Conservation (phyloP, 1,140 invertebrate genomes). For the Melanaphis sacchari region DNA sequence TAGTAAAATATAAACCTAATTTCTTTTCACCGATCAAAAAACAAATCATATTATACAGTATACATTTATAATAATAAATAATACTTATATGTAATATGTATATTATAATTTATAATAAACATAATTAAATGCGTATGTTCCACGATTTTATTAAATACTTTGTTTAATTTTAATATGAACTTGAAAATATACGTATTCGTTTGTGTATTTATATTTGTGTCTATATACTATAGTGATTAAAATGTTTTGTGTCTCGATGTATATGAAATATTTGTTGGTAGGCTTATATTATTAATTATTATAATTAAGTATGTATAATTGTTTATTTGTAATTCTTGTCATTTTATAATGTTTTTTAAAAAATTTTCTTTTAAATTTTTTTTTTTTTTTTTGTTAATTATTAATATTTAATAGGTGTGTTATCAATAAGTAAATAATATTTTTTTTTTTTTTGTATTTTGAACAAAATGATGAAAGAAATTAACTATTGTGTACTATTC, state of each 20-base stretch:
- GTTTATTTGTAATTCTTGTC: slow-evolving; percentile 36
- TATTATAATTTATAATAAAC: background rate
- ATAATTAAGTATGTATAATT: slow-evolving; percentile 25
- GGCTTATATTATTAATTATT: slow-evolving; percentile 21
- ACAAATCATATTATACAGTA: background rate
- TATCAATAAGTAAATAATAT: slow-evolving; percentile 28
- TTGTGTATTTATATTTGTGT: slow-evolving; percentile 22
- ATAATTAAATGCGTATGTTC: background rate
- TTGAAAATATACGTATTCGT: slow-evolving; percentile 25
- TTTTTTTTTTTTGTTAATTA: slow-evolving; percentile 11
- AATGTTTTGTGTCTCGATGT: slow-evolving; percentile 4
- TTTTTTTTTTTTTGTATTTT: slow-evolving; percentile 42
- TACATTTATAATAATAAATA: background rate
- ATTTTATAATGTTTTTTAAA: slow-evolving; percentile 38
- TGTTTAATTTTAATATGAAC: slow-evolving; percentile 6
- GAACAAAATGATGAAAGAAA: slow-evolving; percentile 21
- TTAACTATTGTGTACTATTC: slow-evolving; percentile 20
- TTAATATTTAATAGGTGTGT: slow-evolving; percentile 42
- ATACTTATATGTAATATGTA: no score
- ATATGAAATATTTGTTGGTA: slow-evolving; percentile 42
- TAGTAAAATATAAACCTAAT: background rate
- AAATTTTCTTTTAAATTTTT: background rate
- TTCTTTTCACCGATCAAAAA: background rate
- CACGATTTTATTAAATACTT: background rate
- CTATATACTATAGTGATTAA: background rate